Evolutionary conservation across 2,797 vertebrate genomes (phyloP).

Genomic region (Luscinia luscinia): DNA sequence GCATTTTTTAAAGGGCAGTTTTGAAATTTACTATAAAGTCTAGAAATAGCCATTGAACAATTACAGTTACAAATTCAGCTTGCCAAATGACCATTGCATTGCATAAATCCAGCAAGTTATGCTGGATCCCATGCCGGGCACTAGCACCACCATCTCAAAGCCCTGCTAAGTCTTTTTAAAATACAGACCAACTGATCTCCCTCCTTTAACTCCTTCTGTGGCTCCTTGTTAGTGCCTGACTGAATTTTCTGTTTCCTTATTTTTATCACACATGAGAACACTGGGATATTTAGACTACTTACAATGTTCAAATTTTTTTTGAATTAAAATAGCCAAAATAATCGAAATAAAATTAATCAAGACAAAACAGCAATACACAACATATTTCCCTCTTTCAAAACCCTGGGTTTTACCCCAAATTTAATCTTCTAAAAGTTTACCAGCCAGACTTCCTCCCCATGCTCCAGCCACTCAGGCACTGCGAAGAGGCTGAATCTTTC

Average conservation of each 20-base stretch:
- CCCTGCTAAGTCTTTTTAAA: background rate
- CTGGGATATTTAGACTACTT: background rate
- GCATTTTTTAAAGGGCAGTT: background rate
- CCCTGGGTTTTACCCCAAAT: background rate
- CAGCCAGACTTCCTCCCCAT: conserved; percentile 24
- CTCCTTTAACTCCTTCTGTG: background rate
- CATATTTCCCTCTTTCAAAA: background rate
- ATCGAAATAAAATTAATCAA: background rate
- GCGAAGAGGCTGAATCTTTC: background rate
- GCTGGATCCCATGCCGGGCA: background rate
- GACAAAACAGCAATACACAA: background rate
- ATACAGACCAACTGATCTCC: background rate
- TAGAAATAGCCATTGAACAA: conserved; percentile 8
- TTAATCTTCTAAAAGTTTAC: conserved; percentile 17
- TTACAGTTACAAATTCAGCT: background rate
- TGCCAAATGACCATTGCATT: background rate
- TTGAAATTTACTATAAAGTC: background rate
- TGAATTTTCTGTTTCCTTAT: background rate
- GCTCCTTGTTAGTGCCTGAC: background rate
- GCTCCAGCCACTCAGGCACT: background rate
- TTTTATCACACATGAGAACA: conserved; percentile 8
- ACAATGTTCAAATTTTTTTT: background rate
- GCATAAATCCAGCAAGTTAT: background rate
- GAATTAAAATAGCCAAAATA: background rate
- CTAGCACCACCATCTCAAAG: background rate